phyloP scores from a whole-genome alignment of 2,797 vertebrate species.

The Chaetophractus vellerosus region DNA sequence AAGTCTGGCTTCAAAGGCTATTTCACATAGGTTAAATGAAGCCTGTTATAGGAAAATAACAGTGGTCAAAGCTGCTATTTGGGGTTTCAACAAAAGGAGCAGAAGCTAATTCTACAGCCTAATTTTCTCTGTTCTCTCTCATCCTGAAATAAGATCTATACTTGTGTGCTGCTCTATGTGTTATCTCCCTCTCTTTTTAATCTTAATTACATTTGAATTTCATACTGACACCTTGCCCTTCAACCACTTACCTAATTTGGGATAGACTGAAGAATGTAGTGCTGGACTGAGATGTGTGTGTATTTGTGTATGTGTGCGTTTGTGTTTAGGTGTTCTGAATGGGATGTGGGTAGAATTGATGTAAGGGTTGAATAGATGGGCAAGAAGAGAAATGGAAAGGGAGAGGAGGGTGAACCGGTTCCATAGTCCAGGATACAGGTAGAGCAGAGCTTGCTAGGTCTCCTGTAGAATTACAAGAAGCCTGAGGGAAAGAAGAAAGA shows the following conservation, averaged over 20 bases:
- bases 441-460: background rate
- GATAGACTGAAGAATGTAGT: background rate
- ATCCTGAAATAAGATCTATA: slow-evolving; percentile 19
- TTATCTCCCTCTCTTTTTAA: too few species aligned
- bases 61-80: background rate
- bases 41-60: slow-evolving; percentile 14
- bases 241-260: background rate
- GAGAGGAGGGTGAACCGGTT: background rate
- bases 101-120: background rate
- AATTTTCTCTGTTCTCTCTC: background rate
- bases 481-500: background rate
- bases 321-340: background rate
- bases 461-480: background rate
- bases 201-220: slow-evolving; percentile 5
- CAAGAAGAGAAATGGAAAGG: background rate
- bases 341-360: background rate
- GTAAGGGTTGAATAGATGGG: background rate
- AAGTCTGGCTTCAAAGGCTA: background rate
- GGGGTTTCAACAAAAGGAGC: slow-evolving; percentile 30
- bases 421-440: background rate
- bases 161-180: background rate
- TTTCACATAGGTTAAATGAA: slow-evolving; percentile 22
- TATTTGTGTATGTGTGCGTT: background rate
- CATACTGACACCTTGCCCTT: background rate
- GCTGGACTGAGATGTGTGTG: background rate